A percentile compares a stretch with the other conserved stretches of the same genome.
Conservation (phyloP, 2,888 invertebrate genomes). For the Lymantria dispar region DNA sequence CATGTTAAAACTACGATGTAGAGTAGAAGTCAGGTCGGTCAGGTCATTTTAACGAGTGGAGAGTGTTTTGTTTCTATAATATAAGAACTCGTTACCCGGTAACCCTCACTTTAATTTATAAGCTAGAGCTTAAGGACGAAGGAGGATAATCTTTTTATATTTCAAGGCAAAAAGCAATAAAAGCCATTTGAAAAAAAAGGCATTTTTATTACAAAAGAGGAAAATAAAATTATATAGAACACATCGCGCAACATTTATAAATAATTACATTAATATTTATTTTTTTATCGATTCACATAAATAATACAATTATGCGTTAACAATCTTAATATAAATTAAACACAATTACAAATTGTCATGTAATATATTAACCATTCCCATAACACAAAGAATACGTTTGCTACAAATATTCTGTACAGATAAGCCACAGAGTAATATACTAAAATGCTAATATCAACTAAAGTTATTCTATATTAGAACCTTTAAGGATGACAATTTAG, state of each 20-base stretch:
- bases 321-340: slow-evolving; percentile 55
- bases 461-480: slow-evolving; percentile 23
- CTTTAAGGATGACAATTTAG: slow-evolving; percentile 17
- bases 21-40: too few relatives aligned
- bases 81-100: too few relatives aligned
- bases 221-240: slow-evolving; percentile 66
- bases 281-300: slow-evolving; percentile 57
- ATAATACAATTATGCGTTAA: slow-evolving; percentile 55
- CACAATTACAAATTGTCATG: slow-evolving; percentile 57
- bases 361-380: slow-evolving; percentile 32
- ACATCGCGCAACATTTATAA: slow-evolving; percentile 76
- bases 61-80: too few relatives aligned
- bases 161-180: slow-evolving; percentile 1
- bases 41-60: too few relatives aligned
- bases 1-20: too few relatives aligned
- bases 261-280: slow-evolving; percentile 51
- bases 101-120: too few relatives aligned
- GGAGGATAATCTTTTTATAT: too few relatives aligned
- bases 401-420: slow-evolving; percentile 38
- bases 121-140: too few relatives aligned
- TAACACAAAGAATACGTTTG: slow-evolving; percentile 19
- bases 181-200: slow-evolving; percentile 52
- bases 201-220: slow-evolving; percentile 63
- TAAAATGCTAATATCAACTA: slow-evolving; percentile 6
- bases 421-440: slow-evolving; percentile 4